Evolutionary conservation across 2,113 vertebrate genomes (phyloP), one percentile per base, ranked within the genome.

Genomic region (Polypterus senegalus): DNA sequence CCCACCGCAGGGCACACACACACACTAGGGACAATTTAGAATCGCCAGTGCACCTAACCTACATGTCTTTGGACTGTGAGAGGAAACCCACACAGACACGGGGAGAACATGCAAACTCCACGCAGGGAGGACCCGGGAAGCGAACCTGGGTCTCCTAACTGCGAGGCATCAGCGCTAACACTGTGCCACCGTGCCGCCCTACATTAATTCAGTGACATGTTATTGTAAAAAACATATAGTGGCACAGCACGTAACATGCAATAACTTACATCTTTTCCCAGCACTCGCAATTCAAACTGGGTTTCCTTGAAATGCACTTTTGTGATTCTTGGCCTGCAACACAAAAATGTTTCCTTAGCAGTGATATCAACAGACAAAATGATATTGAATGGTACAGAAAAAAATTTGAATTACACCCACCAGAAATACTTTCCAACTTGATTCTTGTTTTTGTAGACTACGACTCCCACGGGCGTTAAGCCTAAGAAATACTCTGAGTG

Each of bases 361-460:
- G 27, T 27, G 27, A 27, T 27, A 27, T 27, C 27, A 27, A 27
- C 27, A 27, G 27, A 27, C 58, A 46, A 65, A 60, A 46, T 5
- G 27, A 11, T 53, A 59, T 53, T 9, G 44, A 59, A 5, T 60
- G n/a, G 49, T 58, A 5, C 3, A 7, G 47, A 44, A 60, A 53
- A 48, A 60, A 45, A 51, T 48, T 1, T 27, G 27, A 27, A 27
- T 27, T 27, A 65, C 65, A 89, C 91, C 57, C 83, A 97, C 93
- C 92, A 96, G 78, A 93, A 90, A 79, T 95, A 96, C 63, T 93
- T 94, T 62, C 92, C 92, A 57, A 97, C 92, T 86, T 93, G 90
- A 7, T 83, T 89, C 79, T 91, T 93, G 77, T 90, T 93, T 76
- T 89, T 93, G 78, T 93, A 96, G 73, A 92, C 88, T 66, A 92